Conservation (phyloP, 2,888 invertebrate species). For the Sisyra terminalis region DNA sequence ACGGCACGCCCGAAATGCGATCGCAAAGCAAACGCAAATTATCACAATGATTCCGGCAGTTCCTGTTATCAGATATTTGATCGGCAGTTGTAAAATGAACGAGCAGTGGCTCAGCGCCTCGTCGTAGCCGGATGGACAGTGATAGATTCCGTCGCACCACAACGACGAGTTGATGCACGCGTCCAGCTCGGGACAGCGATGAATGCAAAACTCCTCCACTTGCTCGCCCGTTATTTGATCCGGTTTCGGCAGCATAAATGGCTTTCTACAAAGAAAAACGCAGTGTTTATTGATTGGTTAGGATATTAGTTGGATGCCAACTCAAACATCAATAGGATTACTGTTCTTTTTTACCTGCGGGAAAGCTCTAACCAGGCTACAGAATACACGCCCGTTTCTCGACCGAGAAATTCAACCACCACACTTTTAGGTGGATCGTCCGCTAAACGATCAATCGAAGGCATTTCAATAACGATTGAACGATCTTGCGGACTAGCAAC, state of each 20-base stretch:
- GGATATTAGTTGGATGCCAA: background rate
- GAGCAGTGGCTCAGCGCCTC: conserved; percentile 68
- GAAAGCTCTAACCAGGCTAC: conserved; percentile 74
- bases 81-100: conserved; percentile 57
- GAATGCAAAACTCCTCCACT: conserved; percentile 54
- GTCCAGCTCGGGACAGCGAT: conserved; percentile 61
- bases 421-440: conserved; percentile 49
- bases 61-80: conserved; percentile 44
- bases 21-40: conserved; percentile 12
- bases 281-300: no score
- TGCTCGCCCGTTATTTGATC: conserved; percentile 31
- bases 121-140: conserved; percentile 68
- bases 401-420: conserved; percentile 63
- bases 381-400: conserved; percentile 55
- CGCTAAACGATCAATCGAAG: conserved; percentile 38
- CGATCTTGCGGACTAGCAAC: conserved; percentile 21
- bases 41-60: conserved; percentile 25
- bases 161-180: conserved; percentile 64
- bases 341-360: conserved; percentile 31
- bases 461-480: conserved; percentile 26
- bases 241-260: conserved; percentile 31
- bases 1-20: conserved; percentile 27
- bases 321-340: background rate
- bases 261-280: conserved; percentile 27
- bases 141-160: conserved; percentile 64